Conservation (phyloP, 2,113 vertebrate species). For the Pseudopipra pipra region DNA sequence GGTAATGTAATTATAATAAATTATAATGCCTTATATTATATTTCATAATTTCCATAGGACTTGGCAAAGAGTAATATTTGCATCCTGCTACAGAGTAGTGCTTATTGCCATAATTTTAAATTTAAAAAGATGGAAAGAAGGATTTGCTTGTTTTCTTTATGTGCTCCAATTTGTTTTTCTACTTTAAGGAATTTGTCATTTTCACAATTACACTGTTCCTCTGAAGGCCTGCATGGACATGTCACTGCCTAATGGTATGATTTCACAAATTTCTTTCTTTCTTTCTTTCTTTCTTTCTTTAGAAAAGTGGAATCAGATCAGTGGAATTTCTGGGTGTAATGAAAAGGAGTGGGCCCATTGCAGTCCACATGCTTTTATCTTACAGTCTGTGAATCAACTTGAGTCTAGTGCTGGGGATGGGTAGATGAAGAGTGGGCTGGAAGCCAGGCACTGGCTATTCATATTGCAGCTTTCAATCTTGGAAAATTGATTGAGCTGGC, state of each 20-base stretch:
- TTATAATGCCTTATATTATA: background rate
- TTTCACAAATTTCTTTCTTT: background rate
- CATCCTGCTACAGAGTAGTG: background rate
- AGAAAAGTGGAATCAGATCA: background rate
- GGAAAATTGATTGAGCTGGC: background rate
- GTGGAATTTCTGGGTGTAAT: background rate
- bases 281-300: background rate
- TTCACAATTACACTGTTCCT: background rate
- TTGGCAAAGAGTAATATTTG: background rate
- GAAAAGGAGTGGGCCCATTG: background rate
- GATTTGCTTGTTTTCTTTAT: background rate
- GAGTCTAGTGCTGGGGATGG: background rate
- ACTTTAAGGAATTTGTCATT: background rate
- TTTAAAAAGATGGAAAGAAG: background rate
- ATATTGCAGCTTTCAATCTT: background rate
- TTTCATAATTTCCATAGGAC: background rate
- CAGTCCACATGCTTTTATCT: background rate
- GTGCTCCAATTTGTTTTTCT: background rate
- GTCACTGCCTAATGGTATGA: background rate
- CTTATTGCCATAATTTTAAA: background rate
- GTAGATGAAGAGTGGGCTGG: background rate
- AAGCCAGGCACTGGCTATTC: background rate
- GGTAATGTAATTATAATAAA: background rate
- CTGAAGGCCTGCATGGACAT: background rate
- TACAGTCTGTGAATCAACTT: background rate